These are phyloP conservation scores for Anolis sagrei DNA, from an alignment of 2,113 vertebrate genomes.

Conservation along the genomic window DNA sequence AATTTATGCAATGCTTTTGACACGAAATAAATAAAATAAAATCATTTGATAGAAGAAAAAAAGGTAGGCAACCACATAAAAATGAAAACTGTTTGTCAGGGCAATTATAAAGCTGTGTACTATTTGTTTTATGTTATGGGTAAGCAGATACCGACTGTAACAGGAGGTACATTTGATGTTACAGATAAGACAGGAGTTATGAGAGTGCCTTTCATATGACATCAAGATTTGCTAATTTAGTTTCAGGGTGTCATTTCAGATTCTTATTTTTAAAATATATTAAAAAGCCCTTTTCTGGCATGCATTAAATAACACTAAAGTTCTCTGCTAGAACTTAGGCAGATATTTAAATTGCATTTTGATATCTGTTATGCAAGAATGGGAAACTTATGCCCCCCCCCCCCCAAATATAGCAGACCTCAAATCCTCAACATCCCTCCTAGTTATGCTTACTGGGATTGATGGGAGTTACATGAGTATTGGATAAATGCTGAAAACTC, in stretches of 20 bases:
- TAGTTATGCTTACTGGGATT: too few relatives aligned
- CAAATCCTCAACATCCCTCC: too few relatives aligned
- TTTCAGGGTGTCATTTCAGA: neutral
- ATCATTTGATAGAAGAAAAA: too few relatives aligned
- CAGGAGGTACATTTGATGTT: neutral
- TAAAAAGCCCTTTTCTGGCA: neutral
- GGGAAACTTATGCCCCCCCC: neutral
- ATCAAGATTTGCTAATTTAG: neutral
- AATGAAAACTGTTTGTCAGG: too few relatives aligned
- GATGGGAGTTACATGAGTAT: too few relatives aligned
- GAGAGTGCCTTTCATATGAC: neutral
- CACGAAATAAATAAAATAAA: too few relatives aligned
- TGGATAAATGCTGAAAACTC: neutral
- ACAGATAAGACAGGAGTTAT: neutral
- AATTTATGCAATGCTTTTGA: too few relatives aligned
- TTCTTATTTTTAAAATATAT: neutral
- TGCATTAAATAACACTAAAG: neutral
- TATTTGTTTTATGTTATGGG: too few relatives aligned
- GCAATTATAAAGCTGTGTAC: too few relatives aligned
- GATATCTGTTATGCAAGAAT: neutral
- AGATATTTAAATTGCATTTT: neutral
- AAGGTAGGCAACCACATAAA: too few relatives aligned
- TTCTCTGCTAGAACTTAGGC: neutral
- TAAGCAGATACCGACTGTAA: neutral
- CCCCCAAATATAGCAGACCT: neutral